Evolutionary conservation across 2,113 vertebrate species (phyloP), one percentile per base, ranked within the genome.

Genomic region (Sinocyclocheilus anshuiensis): DNA sequence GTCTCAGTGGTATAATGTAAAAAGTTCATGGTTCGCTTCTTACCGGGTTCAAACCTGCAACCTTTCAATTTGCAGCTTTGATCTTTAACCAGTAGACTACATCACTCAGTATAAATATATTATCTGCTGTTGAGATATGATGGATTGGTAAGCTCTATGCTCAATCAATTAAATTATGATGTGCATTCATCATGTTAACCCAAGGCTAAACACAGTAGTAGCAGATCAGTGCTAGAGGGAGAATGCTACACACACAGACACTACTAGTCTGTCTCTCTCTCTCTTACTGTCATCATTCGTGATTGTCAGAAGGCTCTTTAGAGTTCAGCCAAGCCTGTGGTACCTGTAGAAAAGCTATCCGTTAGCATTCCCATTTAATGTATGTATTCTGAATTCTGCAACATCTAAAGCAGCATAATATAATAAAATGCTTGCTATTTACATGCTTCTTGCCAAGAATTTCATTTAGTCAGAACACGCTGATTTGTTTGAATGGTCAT

Each of bases 121-220:
- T 1, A 57, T 36, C 26, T 12, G n/a, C 69, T 83, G 20, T 29
- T 55, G n/a, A 74, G 82, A 74, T 75, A 45, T 61, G 53, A 84
- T 75, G 45, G 69, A 57, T 75, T 59, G 53, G 9, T 59, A 16
- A 24, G 24, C 75, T 26, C 24, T 53, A 72, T 11, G 16, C 61
- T 72, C 45, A 50, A 39, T 72, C 26, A 72, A 55, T 61, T 11
- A 24, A 74, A 75, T 29, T 61, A 36, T 59, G 16, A 59, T 39
- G 16, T 59, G 53, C n/a, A 65, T 50, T 77, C 26, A 85, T 83
- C 45, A 36, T 67, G 53, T 76, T 75, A 84, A 76, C 82, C 67
- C 4, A 84, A 33, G 42, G 22, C 16, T 22, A 74, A 84, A 75
- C 48, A 20, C n/a, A 83, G 18, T 33, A 8, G 12, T 26, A 72